Evolutionary conservation across 2,797 vertebrate species (phyloP).

Genomic region (Psittacula echo): DNA sequence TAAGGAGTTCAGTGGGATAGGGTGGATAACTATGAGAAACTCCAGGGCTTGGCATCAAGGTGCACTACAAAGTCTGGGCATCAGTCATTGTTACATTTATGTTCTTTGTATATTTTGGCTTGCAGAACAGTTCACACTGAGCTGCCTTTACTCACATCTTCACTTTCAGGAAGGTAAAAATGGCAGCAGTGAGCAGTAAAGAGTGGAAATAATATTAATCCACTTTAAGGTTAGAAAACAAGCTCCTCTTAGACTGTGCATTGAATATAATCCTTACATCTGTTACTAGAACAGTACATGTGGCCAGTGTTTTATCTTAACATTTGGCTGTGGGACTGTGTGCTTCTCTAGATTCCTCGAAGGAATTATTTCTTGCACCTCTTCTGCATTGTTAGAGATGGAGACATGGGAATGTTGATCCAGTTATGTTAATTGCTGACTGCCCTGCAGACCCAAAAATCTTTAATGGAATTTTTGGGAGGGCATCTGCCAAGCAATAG

Average conservation of each 20-base stretch:
- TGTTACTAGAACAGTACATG: background rate
- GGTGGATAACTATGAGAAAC: background rate
- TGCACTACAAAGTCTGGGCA: background rate
- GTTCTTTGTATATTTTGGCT: rapidly evolving
- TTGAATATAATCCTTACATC: background rate
- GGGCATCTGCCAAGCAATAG: background rate
- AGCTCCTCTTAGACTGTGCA: background rate
- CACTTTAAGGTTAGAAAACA: background rate
- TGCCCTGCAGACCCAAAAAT: background rate
- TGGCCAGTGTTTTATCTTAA: background rate
- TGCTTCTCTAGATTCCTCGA: background rate
- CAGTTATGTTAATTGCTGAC: rapidly evolving
- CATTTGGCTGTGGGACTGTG: background rate
- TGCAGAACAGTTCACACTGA: background rate
- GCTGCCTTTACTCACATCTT: background rate
- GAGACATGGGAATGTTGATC: rapidly evolving
- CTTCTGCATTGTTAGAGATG: background rate
- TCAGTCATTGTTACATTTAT: rapidly evolving
- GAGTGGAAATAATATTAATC: background rate
- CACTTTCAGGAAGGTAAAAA: background rate
- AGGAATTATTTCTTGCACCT: background rate
- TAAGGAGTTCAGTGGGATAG: background rate
- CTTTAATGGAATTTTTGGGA: rapidly evolving
- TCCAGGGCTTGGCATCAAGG: background rate
- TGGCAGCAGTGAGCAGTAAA: background rate